A percentile compares a stretch with the other conserved stretches of the same genome.
Evolutionary conservation across 2,888 invertebrate species (phyloP).

Genomic region (Piscicola geometra): DNA sequence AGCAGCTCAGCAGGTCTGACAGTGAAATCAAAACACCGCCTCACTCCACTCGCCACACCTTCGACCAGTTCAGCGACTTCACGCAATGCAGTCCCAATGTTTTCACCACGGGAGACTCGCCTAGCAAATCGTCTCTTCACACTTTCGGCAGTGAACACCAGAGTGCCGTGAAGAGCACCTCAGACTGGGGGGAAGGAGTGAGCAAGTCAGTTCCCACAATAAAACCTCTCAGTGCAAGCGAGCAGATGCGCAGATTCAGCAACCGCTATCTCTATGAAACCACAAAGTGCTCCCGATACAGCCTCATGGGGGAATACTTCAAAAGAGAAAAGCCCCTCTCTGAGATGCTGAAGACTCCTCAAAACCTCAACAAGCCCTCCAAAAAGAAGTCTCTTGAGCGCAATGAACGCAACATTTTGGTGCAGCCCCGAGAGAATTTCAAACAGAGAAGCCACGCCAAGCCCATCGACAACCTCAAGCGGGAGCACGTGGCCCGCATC

Average conservation of each 20-base stretch:
- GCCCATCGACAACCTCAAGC: background rate
- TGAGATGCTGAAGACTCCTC: slow-evolving; percentile 20
- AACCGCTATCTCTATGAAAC: slow-evolving; percentile 29
- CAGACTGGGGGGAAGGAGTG: background rate
- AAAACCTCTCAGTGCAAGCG: background rate
- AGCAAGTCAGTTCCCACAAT: background rate
- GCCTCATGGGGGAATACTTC: slow-evolving; percentile 23
- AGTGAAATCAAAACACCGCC: background rate
- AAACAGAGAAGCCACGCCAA: background rate
- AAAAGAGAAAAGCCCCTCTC: slow-evolving; percentile 2
- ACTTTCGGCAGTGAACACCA: background rate
- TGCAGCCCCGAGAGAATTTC: too few species aligned
- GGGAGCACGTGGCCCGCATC: background rate
- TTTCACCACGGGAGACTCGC: background rate
- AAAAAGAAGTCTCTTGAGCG: background rate
- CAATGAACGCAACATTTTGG: background rate
- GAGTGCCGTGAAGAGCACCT: background rate
- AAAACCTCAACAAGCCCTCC: background rate
- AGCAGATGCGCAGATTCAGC: slow-evolving; percentile 19
- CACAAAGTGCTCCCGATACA: slow-evolving; percentile 12
- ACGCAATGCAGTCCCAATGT: background rate
- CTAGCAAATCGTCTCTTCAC: background rate
- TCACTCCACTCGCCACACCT: background rate
- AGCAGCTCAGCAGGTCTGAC: background rate
- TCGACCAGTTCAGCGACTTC: background rate